Base-by-base conservation (phyloP, 1,140 invertebrate species). In the Drosophila lini region DNA sequence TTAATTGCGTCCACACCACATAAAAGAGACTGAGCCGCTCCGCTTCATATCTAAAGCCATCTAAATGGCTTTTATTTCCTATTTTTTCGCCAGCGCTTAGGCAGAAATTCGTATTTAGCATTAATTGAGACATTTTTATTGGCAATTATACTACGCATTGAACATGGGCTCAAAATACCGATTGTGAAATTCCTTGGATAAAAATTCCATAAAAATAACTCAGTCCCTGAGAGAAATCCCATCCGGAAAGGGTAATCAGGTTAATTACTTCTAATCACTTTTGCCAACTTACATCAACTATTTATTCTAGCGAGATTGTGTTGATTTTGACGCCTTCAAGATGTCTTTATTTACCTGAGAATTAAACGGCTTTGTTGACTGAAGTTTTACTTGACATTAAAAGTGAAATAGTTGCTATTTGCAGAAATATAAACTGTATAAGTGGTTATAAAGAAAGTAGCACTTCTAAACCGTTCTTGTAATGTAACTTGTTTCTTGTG, bases 1-100 rank as follows among this genome's bases (percentile, higher is more conserved):
- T 85, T 85, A 85, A 81, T 85, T 85, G 81, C 78, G 78, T 56
- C 42, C 62, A 79, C 59, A 41, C 50, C 42, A 81, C 81, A 78
- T 84, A 36, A 84, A 81, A 84, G 81, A 60, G 25, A 67, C 62
- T 44, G 13, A 44, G 81, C 78, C 81, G 81, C 78, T 61, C 45
- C 19, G 52, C 34, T 56, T 68, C 31, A 52, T 73, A 73, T 73
- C 22, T 41, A 38, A 65, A 42, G 65, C 45, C 28, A 69, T 65
- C 65, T 69, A 53, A 53, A 69, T 69, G 41, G 32, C 31, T 47
- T 45, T 65, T 32, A 36, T 63, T 65, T 63, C 16, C 31, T 50
- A 28, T 61, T 80, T 80, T 62, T 64, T 80, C 48, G 48, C 31
- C 11, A 38, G 59, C 13, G 36, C 60, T 74, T 74, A 47, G 47